phyloP scores from a whole-genome alignment of 2,797 vertebrate genomes.

The Smutsia temminckii region DNA sequence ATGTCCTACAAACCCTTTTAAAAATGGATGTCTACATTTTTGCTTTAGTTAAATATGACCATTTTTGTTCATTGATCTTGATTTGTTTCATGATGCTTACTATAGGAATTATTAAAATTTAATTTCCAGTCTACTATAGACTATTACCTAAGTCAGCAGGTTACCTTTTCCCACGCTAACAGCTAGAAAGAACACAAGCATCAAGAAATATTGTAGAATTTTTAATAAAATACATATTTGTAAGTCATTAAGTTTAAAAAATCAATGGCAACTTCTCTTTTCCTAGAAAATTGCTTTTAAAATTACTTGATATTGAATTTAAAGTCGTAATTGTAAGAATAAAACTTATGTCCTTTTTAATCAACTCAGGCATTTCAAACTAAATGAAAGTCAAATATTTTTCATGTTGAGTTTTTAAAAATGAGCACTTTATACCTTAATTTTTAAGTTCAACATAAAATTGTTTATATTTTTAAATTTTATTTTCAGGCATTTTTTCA shows the following conservation, averaged over 20 bases:
- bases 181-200: not conserved
- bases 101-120: not conserved
- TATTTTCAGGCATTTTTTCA: not conserved
- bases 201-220: not conserved
- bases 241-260: slow-evolving; percentile 16
- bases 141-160: not conserved
- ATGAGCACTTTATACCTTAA: not conserved
- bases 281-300: not conserved
- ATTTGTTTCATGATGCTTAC: not conserved
- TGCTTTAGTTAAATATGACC: not conserved
- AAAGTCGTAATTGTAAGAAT: not conserved
- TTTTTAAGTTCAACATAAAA: not conserved
- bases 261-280: not conserved
- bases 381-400: not conserved
- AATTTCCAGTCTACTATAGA: not conserved
- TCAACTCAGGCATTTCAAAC: not conserved
- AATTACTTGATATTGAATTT: slow-evolving; percentile 36
- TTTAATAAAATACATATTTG: not conserved
- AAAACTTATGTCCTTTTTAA: not conserved
- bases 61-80: not conserved
- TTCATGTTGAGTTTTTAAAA: not conserved
- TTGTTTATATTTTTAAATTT: not conserved
- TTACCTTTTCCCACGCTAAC: not conserved
- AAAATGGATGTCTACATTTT: not conserved
- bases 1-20: not conserved